Conservation (phyloP, 1,140 invertebrate genomes). For the Phthorimaea operculella region DNA sequence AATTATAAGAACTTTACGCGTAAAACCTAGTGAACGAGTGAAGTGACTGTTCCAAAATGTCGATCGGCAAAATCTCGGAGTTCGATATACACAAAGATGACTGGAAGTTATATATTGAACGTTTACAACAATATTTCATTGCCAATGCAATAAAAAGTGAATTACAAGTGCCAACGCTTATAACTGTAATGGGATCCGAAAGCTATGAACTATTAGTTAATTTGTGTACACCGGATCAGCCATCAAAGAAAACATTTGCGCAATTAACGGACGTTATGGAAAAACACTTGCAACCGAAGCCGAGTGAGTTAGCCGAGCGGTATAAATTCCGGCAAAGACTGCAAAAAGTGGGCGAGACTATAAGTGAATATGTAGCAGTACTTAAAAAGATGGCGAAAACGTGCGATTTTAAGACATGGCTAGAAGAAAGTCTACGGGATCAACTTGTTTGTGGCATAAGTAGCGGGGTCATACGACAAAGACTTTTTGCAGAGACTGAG, state of each 20-base stretch:
- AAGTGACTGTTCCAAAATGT: no score
- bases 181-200: conserved; percentile 22
- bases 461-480: conserved; percentile 4
- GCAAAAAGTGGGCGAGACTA: background rate
- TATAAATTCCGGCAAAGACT: conserved; percentile 8
- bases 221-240: conserved; percentile 4
- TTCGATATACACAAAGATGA: background rate
- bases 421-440: conserved; percentile 7
- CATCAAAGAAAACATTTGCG: background rate
- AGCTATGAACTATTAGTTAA: conserved; percentile 8
- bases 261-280: conserved; percentile 2
- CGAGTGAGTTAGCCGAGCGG: conserved; percentile 5
- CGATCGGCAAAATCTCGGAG: no score
- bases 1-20: no score
- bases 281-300: conserved; percentile 8
- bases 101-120: conserved; percentile 3
- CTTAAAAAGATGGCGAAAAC: conserved; percentile 7
- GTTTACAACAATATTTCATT: conserved; percentile 5
- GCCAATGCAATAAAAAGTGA: background rate
- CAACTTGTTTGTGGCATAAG: conserved; percentile 6
- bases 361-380: conserved; percentile 2
- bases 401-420: conserved; percentile 1
- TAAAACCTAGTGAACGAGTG: no score
- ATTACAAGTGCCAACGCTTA: conserved; percentile 1
- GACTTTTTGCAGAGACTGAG: conserved; percentile 4